Evolutionary conservation across 2,797 vertebrate genomes (phyloP), one percentile per base, ranked within the genome.

Genomic region (Tympanoctomys barrerae): DNA sequence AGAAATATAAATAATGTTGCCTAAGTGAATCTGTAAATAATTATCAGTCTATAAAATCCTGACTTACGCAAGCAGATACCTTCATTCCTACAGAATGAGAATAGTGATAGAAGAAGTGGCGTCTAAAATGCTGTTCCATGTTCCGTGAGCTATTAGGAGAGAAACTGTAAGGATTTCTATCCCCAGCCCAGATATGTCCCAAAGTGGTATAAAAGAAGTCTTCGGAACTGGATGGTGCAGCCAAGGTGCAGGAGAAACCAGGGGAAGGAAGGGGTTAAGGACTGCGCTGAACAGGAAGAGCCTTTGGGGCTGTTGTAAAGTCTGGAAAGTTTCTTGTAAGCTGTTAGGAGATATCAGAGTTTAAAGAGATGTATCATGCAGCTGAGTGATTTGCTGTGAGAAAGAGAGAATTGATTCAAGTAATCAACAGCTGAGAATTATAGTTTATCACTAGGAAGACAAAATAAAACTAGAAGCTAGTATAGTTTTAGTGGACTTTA

Each of bases 291-390:
- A 77, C 73, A 18, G 31, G 19, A 88, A 81, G 62, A 73, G n/a
- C 6, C 22, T 42, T 77, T 42, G 18, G 89, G 73, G 11, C 52
- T 73, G 66, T 71, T 94, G 22, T 52, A 33, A 94, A 85, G 78
- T 75, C 93, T 96, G 83, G 91, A 96, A 89, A 96, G 61, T 92
- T 97, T 96, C 81, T 93, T 93, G 71, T 92, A 97, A 96, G 86
- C 88, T 84, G 36, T 92, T 71, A 82, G 16, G 54, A 87, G 80
- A 91, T 87, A 96, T 61, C 78, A 9, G 16, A 36, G 54, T 62
- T 95, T 95, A 87, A 96, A 94, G 31, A 80, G 73, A 91, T 97
- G 54, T 91, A 92, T 95, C 90, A 95, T 70, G 61, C 92, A 92
- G 93, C 78, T 80, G 59, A 94, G 89, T 73, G 68, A 13, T 93